A percentile compares a stretch with the other conserved stretches of the same genome.
phyloP scores from a whole-genome alignment of 2,113 vertebrate species.

The Bos indicus region DNA sequence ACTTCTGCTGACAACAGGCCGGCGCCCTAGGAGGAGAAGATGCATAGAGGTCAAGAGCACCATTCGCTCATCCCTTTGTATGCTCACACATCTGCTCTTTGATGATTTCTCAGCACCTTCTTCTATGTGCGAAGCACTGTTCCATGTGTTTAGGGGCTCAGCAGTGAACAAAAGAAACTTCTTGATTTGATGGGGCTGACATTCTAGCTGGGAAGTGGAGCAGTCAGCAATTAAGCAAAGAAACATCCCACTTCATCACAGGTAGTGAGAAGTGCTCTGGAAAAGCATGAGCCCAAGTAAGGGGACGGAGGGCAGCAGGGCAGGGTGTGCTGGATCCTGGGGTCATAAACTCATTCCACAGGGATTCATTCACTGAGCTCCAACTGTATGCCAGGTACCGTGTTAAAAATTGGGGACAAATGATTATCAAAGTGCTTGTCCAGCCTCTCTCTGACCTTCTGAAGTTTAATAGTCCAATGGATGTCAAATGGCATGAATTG shows the following conservation, averaged over 20 bases:
- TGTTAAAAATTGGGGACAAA: neutral
- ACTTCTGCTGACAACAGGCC: accelerated
- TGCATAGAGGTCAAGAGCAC: neutral
- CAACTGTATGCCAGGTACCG: accelerated
- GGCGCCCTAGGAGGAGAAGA: neutral
- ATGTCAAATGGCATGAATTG: neutral
- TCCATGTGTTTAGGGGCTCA: neutral
- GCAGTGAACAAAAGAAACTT: neutral
- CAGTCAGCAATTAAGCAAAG: neutral
- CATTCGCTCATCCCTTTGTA: neutral
- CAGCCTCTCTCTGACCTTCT: neutral
- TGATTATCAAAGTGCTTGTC: neutral
- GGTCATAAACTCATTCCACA: neutral
- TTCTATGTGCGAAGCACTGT: neutral
- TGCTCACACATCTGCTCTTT: neutral
- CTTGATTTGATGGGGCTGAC: neutral
- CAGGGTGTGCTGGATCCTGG: neutral
- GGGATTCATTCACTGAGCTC: neutral
- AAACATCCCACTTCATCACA: neutral
- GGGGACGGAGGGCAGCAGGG: neutral
- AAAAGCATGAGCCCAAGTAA: neutral
- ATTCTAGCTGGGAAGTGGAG: neutral
- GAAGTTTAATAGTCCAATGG: neutral
- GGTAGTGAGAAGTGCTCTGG: too few species aligned
- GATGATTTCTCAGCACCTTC: neutral